Evolutionary conservation across 2,113 vertebrate genomes (phyloP), one percentile per base, ranked within the genome.

Genomic region (Cephalopholis sonnerati): DNA sequence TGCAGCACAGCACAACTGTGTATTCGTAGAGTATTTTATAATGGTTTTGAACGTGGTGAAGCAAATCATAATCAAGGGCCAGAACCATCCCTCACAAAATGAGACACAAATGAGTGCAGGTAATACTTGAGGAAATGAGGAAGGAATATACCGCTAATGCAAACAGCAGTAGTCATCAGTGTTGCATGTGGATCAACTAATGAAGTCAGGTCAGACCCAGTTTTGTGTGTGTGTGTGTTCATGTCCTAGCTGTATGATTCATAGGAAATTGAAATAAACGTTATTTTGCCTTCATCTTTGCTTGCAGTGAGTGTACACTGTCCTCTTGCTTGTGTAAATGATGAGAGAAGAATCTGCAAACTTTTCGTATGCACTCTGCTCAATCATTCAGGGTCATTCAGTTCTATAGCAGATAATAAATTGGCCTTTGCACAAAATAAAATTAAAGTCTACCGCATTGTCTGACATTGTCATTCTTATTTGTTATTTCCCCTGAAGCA

Each of bases 71-170:
- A 36, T 36, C 32, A 36, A 1, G 32, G 32, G 7, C 32, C 32
- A 36, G 32, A 36, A 36, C 6, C 7, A 36, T 36, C 32, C n/a
- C n/a, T n/a, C n/a, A n/a, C n/a, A n/a, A n/a, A n/a, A n/a, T n/a
- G n/a, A n/a, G n/a, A n/a, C n/a, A n/a, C n/a, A n/a, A n/a, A n/a
- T 59, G 39, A 82, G 62, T 39, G 58, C 11, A 78, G 44, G 65
- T 82, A 27, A 39, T 65, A 27, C 25, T 62, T 20, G 53, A 18
- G 66, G 32, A 5, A 59, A 57, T 27, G n/a, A 73, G 20, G 48
- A 17, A 63, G 27, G 44, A 55, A 13, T 29, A 17, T 24, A 24
- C 22, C 8, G 22, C 64, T 18, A 51, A 51, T 13, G 18, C 25
- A 10, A n/a, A 50, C 63, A 7, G 3, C 24, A 41, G 24, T 63